phyloP scores from a whole-genome alignment of 2,888 invertebrate genomes.

The Marronus borbonicus region DNA sequence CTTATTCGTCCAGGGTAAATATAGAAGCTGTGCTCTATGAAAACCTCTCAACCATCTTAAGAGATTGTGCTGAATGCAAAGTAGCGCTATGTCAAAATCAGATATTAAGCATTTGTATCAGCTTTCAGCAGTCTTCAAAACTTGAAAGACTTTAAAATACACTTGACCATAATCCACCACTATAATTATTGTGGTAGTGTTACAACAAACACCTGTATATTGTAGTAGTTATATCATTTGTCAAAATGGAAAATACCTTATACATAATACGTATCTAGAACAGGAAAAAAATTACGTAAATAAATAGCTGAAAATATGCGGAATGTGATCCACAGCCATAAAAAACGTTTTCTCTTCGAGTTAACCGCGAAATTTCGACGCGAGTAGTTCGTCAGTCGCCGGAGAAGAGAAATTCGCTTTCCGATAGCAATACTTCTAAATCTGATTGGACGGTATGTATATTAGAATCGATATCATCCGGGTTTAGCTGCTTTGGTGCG shows the following conservation, averaged over 20 bases:
- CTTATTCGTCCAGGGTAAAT: too few relatives aligned
- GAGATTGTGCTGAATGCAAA: too few relatives aligned
- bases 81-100: too few relatives aligned
- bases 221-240: neutral
- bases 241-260: slow-evolving; percentile 22
- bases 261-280: neutral
- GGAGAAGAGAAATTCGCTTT: slow-evolving; percentile 74
- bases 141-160: too few relatives aligned
- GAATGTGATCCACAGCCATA: slow-evolving; percentile 64
- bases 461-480: slow-evolving; percentile 72
- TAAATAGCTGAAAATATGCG: slow-evolving; percentile 59
- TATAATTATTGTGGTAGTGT: too few relatives aligned
- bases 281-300: slow-evolving; percentile 5
- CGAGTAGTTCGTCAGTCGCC: slow-evolving; percentile 69
- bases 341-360: slow-evolving; percentile 50
- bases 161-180: too few relatives aligned
- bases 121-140: too few relatives aligned
- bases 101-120: too few relatives aligned
- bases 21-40: too few relatives aligned
- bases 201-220: neutral
- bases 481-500: slow-evolving; percentile 54
- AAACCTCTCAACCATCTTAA: too few relatives aligned
- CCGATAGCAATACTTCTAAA: slow-evolving; percentile 75
- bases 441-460: slow-evolving; percentile 77
- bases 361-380: slow-evolving; percentile 21